phyloP scores from a whole-genome alignment of 2,113 vertebrate genomes.

The Buteo buteo region DNA sequence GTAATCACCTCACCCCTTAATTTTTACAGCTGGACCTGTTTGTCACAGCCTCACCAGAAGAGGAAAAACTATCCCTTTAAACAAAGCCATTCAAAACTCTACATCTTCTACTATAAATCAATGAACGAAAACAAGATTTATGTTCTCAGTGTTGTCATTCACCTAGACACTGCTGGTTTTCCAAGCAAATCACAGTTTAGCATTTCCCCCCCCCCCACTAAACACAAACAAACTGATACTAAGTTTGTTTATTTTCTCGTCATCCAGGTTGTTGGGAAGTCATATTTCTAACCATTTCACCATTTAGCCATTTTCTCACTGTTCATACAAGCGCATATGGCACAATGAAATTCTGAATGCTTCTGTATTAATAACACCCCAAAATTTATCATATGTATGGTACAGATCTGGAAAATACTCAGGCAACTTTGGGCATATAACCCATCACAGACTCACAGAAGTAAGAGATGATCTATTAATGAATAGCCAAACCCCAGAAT shows the following conservation, averaged over 20 bases:
- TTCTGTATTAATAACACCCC: neutral
- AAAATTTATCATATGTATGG: neutral
- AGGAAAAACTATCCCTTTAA: constrained; percentile 11
- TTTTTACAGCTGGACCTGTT: constrained; percentile 44
- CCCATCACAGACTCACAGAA: neutral
- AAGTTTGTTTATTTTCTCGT: neutral
- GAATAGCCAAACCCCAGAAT: neutral
- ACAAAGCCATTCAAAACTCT: neutral
- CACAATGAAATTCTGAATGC: neutral
- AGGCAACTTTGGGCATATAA: neutral
- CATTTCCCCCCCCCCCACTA: neutral
- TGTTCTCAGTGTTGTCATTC: neutral
- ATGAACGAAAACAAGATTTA: neutral
- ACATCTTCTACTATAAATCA: constrained; percentile 19
- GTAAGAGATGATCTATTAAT: neutral
- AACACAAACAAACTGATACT: neutral
- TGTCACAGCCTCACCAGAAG: neutral
- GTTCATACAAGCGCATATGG: neutral
- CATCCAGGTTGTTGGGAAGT: neutral
- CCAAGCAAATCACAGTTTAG: neutral
- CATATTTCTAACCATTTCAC: neutral
- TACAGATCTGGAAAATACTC: neutral
- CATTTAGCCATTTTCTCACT: neutral
- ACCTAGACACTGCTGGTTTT: neutral
- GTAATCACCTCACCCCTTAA: neutral